Evolutionary conservation across 2,797 vertebrate species (phyloP).

Genomic region (Aplochiton taeniatus): DNA sequence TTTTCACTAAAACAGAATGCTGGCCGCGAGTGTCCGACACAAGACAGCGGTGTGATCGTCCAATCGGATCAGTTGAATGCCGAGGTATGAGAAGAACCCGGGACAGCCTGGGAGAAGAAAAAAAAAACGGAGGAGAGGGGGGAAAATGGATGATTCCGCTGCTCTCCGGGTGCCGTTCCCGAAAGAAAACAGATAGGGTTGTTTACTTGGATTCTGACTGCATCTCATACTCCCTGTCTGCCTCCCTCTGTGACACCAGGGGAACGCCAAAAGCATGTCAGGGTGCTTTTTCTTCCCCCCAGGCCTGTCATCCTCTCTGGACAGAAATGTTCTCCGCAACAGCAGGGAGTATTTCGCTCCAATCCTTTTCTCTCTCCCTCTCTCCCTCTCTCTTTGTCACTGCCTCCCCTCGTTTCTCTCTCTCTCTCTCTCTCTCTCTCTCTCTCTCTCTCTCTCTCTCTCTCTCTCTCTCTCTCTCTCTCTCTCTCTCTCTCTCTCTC

Average conservation of each 20-base stretch:
- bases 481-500: neutral
- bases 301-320: neutral
- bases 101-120: constrained; percentile 45
- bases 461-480: constrained; percentile 2
- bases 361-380: neutral
- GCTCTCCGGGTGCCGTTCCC: constrained; percentile 29
- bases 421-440: neutral
- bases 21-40: constrained; percentile 41
- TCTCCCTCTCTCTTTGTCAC: neutral
- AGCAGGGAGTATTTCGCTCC: neutral
- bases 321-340: neutral
- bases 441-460: neutral
- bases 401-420: neutral
- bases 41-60: constrained; percentile 35
- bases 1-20: constrained; percentile 38
- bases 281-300: neutral
- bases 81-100: constrained; percentile 48
- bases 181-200: constrained; percentile 21
- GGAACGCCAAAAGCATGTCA: constrained; percentile 25
- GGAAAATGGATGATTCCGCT: neutral
- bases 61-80: constrained; percentile 55
- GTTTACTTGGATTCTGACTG: constrained; percentile 22
- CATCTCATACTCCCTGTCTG: constrained; percentile 20
- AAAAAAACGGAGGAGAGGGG: constrained; percentile 2
- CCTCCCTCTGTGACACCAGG: constrained; percentile 4